Evolutionary conservation across 1,140 invertebrate genomes (phyloP).

Genomic region (Scaptomyza montana): DNA sequence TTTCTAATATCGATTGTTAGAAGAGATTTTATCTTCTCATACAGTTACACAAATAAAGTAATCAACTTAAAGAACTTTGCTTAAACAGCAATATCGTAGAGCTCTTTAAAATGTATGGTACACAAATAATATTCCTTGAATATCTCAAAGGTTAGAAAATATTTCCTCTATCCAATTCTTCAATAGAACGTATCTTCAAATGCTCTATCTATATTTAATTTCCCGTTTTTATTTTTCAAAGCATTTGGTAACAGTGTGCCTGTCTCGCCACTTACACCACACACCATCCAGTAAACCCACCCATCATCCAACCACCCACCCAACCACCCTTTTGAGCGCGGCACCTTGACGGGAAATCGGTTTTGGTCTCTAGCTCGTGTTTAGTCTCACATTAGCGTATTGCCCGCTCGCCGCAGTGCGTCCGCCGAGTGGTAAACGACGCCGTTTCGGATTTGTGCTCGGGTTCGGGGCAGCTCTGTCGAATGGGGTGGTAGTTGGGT

Average conservation of each 20-base stretch:
- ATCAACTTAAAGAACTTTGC: too few relatives aligned
- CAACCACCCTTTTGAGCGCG: constrained; percentile 20
- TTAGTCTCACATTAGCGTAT: constrained; percentile 77
- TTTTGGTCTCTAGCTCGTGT: constrained; percentile 66
- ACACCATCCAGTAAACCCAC: neutral
- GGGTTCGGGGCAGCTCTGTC: neutral
- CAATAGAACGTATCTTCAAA: too few relatives aligned
- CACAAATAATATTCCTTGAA: too few relatives aligned
- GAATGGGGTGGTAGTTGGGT: constrained; percentile 9
- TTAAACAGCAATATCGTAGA: too few relatives aligned
- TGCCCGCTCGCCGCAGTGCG: constrained; percentile 33
- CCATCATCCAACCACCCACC: neutral
- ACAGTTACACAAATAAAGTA: too few relatives aligned
- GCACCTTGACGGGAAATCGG: constrained; percentile 64
- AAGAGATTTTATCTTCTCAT: too few relatives aligned
- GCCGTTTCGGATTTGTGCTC: constrained; percentile 36
- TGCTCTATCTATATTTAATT: too few relatives aligned
- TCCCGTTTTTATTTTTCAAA: neutral
- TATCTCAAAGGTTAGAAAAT: too few relatives aligned
- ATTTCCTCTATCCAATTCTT: too few relatives aligned
- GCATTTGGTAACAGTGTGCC: neutral
- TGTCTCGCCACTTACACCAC: neutral
- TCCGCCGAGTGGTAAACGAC: constrained; percentile 59
- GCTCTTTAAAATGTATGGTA: too few relatives aligned
- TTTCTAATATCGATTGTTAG: too few relatives aligned